Evolutionary conservation across 2,113 vertebrate species (phyloP).

Genomic region (Ageneiosus marmoratus): DNA sequence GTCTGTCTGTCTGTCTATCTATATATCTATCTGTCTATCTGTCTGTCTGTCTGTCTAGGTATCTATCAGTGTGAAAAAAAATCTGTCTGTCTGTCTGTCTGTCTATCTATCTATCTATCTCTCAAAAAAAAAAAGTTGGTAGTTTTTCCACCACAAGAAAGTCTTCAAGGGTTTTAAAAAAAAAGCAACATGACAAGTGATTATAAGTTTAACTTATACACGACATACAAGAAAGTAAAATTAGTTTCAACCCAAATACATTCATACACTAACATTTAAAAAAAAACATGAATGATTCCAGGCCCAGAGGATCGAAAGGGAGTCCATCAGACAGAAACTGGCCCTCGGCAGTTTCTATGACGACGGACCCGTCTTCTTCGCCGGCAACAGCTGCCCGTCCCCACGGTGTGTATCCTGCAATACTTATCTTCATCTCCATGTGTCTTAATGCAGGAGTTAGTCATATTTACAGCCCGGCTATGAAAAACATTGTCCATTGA

Average conservation of each 20-base stretch:
- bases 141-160: no score
- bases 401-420: constrained; percentile 76
- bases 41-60: no score
- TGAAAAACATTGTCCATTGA: not conserved
- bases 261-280: no score
- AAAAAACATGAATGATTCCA: constrained; percentile 63
- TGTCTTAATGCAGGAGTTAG: not conserved
- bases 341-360: constrained; percentile 98
- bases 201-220: no score
- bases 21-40: no score
- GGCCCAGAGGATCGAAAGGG: constrained; percentile 97
- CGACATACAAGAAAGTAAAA: no score
- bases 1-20: no score
- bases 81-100: not conserved
- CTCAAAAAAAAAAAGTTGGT: no score
- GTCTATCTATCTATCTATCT: not conserved
- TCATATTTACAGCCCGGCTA: not conserved
- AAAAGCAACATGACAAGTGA: no score
- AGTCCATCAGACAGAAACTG: constrained; percentile 98
- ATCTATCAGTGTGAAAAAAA: no score
- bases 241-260: no score
- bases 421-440: not conserved
- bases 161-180: no score
- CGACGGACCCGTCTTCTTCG: constrained; percentile 94
- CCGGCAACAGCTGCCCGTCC: constrained; percentile 87